Percentiles rank a stretch among this genome's conserved stretches.
Evolutionary conservation across 2,113 vertebrate genomes (phyloP).

Genomic region (Anolis sagrei): DNA sequence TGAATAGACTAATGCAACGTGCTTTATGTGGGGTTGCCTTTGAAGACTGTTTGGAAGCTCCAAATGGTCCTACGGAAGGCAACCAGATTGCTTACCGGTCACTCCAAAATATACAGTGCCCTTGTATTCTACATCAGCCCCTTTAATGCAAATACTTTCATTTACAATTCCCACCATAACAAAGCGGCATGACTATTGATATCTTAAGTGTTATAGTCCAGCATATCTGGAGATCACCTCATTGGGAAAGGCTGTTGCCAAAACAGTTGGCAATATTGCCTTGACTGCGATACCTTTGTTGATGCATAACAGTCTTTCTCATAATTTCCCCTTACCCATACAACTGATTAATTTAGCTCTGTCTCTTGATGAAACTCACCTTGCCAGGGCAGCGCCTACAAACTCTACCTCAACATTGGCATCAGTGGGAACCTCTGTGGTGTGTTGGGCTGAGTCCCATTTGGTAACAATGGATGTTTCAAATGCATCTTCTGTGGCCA

Average conservation of each 20-base stretch:
- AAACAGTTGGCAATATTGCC: background rate
- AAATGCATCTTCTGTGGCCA: slow-evolving; percentile 80
- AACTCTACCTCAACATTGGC: slow-evolving; percentile 87
- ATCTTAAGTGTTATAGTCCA: background rate
- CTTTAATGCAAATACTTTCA: no score
- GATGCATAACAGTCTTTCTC: background rate
- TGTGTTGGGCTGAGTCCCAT: slow-evolving; percentile 81
- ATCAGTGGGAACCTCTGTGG: slow-evolving; percentile 83
- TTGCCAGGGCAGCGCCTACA: slow-evolving; percentile 75
- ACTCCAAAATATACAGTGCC: background rate
- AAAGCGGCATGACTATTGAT: no score
- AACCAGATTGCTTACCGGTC: no score
- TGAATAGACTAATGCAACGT: no score
- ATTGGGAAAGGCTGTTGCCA: background rate
- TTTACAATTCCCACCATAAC: no score
- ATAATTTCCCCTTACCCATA: background rate
- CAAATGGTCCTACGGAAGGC: no score
- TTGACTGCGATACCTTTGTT: background rate
- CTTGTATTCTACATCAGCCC: background rate
- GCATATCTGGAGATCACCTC: background rate
- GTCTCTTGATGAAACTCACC: slow-evolving; percentile 65
- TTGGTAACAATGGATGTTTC: slow-evolving; percentile 81
- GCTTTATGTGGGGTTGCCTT: no score
- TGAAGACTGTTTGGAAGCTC: no score
- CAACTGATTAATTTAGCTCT: background rate